phyloP scores from a whole-genome alignment of 2,888 invertebrate species.

The Drosophila vallismaia region DNA sequence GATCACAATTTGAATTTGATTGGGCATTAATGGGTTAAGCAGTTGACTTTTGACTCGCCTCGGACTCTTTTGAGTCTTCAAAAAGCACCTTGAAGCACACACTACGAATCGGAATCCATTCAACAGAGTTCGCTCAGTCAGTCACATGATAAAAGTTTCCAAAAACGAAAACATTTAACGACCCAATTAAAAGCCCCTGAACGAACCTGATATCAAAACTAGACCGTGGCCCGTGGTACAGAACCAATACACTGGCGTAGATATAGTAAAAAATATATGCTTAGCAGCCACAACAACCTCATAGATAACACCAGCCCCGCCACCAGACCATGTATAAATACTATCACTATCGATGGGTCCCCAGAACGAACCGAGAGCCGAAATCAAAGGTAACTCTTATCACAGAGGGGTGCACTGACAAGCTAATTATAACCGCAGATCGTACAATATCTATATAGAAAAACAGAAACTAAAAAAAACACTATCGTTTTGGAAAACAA shows the following conservation, averaged over 20 bases:
- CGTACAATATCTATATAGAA: constrained; percentile 32
- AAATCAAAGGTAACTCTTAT: constrained; percentile 77
- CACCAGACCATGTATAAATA: constrained; percentile 32
- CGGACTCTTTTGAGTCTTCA: not conserved
- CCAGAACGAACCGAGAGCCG: constrained; percentile 12
- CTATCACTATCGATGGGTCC: constrained; percentile 44
- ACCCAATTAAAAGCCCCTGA: constrained; percentile 75
- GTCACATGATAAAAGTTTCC: constrained; percentile 47
- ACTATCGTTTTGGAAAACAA: constrained; percentile 11
- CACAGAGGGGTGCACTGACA: constrained; percentile 37
- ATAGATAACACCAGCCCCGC: constrained; percentile 37
- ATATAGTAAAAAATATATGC: constrained; percentile 65
- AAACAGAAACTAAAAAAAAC: constrained; percentile 2
- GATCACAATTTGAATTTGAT: constrained; percentile 67
- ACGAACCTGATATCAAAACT: constrained; percentile 66
- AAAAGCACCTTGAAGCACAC: constrained; percentile 62
- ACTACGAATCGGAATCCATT: constrained; percentile 17
- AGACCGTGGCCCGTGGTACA: constrained; percentile 22
- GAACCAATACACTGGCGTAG: constrained; percentile 57
- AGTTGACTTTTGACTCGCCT: constrained; percentile 53
- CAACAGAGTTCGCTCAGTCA: constrained; percentile 29
- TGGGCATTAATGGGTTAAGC: constrained; percentile 74
- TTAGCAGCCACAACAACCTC: constrained; percentile 43
- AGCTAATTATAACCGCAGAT: constrained; percentile 43
- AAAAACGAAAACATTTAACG: constrained; percentile 65